Percentiles rank a stretch among this genome's conserved stretches.
phyloP scores from a whole-genome alignment of 2,888 invertebrate genomes.

The Rotaria socialis region DNA sequence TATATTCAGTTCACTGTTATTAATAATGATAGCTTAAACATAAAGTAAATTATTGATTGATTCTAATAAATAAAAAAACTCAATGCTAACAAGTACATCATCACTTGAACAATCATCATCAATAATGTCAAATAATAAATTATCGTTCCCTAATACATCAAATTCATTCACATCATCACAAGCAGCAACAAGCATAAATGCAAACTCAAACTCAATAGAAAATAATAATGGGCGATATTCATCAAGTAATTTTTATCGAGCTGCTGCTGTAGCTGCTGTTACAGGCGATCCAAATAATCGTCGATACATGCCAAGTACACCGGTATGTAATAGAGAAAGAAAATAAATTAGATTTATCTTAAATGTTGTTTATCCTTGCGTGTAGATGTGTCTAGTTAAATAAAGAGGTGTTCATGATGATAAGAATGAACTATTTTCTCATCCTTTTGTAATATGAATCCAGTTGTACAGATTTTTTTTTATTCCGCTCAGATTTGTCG shows the following conservation, averaged over 20 bases:
- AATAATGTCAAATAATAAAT: not conserved
- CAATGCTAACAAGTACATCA: constrained; percentile 10
- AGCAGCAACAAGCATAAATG: not conserved
- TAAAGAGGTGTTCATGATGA: not conserved
- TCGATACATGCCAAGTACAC: constrained; percentile 8
- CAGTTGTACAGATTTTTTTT: not conserved
- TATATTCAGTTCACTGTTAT: not conserved
- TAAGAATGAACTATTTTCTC: not conserved
- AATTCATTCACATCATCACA: not conserved
- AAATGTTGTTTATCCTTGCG: not conserved
- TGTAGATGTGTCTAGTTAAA: not conserved
- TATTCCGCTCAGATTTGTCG: not conserved
- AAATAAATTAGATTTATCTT: not conserved
- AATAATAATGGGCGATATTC: not conserved
- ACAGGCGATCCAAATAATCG: not conserved
- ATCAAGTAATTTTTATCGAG: constrained; percentile 25
- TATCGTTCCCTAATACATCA: constrained; percentile 2
- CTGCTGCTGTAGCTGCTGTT: not conserved
- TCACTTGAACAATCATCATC: not conserved
- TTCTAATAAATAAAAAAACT: not conserved
- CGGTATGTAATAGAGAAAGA: not conserved
- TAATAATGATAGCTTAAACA: not conserved
- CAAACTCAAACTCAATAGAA: not conserved
- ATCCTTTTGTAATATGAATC: constrained; percentile 4
- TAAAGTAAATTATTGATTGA: not conserved